Evolutionary conservation across 1,140 invertebrate genomes (phyloP).

Genomic region (Arion vulgaris): DNA sequence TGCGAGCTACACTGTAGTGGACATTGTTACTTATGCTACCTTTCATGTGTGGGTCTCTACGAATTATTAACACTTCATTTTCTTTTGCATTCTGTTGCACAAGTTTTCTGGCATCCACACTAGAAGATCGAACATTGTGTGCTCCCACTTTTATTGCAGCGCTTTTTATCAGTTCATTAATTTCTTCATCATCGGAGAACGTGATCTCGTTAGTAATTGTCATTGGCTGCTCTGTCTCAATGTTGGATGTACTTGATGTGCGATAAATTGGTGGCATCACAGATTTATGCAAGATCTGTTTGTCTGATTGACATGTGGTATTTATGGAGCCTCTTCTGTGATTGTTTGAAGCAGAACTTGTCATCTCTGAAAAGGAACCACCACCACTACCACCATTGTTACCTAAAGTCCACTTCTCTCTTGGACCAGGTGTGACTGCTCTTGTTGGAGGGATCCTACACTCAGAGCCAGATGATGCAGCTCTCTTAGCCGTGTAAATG

Average conservation of each 20-base stretch:
- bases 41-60: slow-evolving; percentile 15
- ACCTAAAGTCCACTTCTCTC: slow-evolving; percentile 35
- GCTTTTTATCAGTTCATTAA: slow-evolving; percentile 35
- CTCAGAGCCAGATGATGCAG: slow-evolving; percentile 54
- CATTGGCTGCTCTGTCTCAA: slow-evolving; percentile 3
- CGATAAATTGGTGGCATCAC: neutral
- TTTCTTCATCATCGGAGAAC: slow-evolving; percentile 41
- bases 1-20: neutral
- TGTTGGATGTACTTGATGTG: slow-evolving; percentile 20
- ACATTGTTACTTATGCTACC: slow-evolving; percentile 26
- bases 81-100: slow-evolving; percentile 12
- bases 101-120: slow-evolving; percentile 20
- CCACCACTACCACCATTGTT: neutral
- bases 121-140: neutral
- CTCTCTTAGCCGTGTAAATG: slow-evolving; percentile 47
- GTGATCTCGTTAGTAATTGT: slow-evolving; percentile 35
- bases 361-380: neutral
- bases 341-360: neutral
- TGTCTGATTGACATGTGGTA: neutral
- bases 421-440: slow-evolving; percentile 49
- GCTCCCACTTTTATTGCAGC: neutral
- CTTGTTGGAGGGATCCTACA: slow-evolving; percentile 21
- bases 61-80: slow-evolving; percentile 34
- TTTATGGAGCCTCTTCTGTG: slow-evolving; percentile 8
- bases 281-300: neutral